phyloP scores from a whole-genome alignment of 2,888 invertebrate genomes.

The Lissonota sp. region DNA sequence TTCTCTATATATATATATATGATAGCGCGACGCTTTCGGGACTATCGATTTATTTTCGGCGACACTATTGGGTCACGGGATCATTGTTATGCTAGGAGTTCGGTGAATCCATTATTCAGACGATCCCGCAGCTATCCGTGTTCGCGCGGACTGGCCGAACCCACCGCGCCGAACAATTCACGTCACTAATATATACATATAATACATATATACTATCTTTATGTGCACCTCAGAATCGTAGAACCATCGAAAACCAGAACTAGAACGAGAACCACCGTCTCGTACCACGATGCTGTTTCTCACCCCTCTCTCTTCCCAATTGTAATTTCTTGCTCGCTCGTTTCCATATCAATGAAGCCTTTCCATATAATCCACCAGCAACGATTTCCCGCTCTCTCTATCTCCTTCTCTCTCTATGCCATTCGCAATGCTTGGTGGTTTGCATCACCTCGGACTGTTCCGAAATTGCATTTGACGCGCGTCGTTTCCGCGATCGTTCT shows the following conservation, averaged over 20 bases:
- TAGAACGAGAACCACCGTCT: constrained; percentile 55
- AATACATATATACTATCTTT: constrained; percentile 14
- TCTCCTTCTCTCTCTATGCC: constrained; percentile 12
- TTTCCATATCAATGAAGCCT: constrained; percentile 82
- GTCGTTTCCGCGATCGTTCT: constrained; percentile 69
- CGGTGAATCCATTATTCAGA: constrained; percentile 81
- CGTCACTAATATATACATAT: not conserved
- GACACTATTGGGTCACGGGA: constrained; percentile 77
- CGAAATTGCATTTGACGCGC: constrained; percentile 75
- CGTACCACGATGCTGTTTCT: constrained; percentile 39
- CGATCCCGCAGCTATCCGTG: constrained; percentile 76
- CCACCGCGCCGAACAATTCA: constrained; percentile 14
- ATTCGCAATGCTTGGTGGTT: constrained; percentile 46
- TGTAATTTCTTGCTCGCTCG: constrained; percentile 82
- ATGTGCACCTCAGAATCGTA: constrained; percentile 1
- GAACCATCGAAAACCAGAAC: constrained; percentile 20
- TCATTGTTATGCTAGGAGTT: constrained; percentile 80
- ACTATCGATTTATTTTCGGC: constrained; percentile 76
- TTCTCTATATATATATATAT: not conserved
- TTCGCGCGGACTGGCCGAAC: constrained; percentile 66
- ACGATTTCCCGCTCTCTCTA: constrained; percentile 32
- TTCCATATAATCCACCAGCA: constrained; percentile 40
- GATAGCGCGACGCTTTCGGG: constrained; percentile 36
- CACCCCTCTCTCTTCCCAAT: constrained; percentile 58
- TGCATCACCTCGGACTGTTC: constrained; percentile 67